Evolutionary conservation across 1,140 invertebrate genomes (phyloP), one percentile per base, ranked within the genome.

Genomic region (Euwallacea fornicatus): DNA sequence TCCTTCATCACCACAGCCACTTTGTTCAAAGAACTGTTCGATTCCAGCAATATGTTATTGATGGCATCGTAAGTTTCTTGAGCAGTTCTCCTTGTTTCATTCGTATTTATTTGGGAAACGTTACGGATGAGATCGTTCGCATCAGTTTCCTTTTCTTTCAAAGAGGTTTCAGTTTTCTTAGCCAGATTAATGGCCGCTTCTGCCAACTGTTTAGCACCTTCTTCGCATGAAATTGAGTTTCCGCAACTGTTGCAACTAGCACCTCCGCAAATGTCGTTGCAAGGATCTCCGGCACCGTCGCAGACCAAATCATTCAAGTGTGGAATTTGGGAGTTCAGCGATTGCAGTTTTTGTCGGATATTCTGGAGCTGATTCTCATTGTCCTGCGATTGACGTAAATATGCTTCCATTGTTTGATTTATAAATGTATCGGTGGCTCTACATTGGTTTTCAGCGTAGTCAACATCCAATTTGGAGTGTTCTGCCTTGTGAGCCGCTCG

Each of bases 181-280:
- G 94, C 94, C 74, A 93, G 88, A 72, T 91, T 90, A 13, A 96
- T 83, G 9, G 96, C 95, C 78, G 91, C 90, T 70, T 91, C 89
- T 6, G 95, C 93, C 78, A 92, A 94, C 4, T 91, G 92, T 6
- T 95, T 88, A 21, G 96, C 93, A 2, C 96, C 96, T 75, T 89
- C 83, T 73, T 93, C 92, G 81, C 97, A 98, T 13, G 94, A 93
- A 41, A 96, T 83, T 7, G 76, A 75, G 10, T 92, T 94, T 61
- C 95, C 96, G 84, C 97, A 98, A 78, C 87, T 88, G 42, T 88
- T 90, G 83, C 97, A 99, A 0, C 94, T 95, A 53, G 95, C 96
- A 15, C 97, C 97, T 43, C 97, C 97, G 84, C 97, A 99, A 42
- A 96, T 85, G 61, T 82, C 81, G 79, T 98, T 95, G 82, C 97